Percentiles rank a stretch among this genome's conserved stretches.
phyloP scores from a whole-genome alignment of 2,113 vertebrate genomes.

The Panthera uncia region DNA sequence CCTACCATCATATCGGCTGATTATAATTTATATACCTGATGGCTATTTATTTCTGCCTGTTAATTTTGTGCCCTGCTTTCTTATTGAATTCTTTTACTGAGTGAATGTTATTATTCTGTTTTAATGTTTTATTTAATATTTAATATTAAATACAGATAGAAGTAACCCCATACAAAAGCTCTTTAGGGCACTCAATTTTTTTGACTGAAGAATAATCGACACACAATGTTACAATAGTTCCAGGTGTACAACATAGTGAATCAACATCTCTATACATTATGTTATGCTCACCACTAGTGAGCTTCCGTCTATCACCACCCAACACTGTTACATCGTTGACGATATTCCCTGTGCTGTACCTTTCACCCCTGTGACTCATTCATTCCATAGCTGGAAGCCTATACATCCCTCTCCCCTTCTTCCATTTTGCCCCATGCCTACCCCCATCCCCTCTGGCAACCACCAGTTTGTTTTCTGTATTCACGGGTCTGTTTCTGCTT shows the following conservation, averaged over 20 bases:
- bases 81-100: neutral
- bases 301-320: neutral
- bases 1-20: neutral
- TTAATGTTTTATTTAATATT: neutral
- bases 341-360: neutral
- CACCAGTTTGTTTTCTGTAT: neutral
- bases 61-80: neutral
- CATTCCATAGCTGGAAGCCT: neutral
- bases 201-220: neutral
- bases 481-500: neutral
- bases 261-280: neutral
- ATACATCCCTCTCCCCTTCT: neutral
- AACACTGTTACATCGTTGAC: neutral
- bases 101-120: neutral
- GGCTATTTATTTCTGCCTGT: neutral
- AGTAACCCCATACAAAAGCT: neutral
- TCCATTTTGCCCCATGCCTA: neutral
- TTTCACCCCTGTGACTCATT: neutral
- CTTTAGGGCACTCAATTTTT: neutral
- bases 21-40: neutral
- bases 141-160: neutral
- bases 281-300: neutral
- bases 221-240: neutral
- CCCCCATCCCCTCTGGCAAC: neutral
- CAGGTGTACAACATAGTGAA: neutral